A percentile compares a stretch with the other conserved stretches of the same genome.
These are phyloP conservation scores for Halesus radiatus DNA, from an alignment of 1,140 invertebrate species.

Conservation along the genomic window DNA sequence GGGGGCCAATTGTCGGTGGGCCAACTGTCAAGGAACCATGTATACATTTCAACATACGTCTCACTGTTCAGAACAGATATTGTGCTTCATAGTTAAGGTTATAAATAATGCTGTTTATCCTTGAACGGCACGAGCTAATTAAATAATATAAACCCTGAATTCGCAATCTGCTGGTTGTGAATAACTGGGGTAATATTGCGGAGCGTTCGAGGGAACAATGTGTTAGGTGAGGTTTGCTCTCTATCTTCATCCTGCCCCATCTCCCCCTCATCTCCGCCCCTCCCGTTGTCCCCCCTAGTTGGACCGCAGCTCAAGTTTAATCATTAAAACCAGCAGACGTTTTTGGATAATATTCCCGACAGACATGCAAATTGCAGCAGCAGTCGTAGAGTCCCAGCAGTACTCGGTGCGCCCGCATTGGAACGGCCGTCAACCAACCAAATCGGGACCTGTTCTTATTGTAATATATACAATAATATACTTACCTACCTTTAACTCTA, in stretches of 20 bases:
- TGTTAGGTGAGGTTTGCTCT: constrained; percentile 26
- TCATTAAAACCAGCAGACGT: constrained; percentile 48
- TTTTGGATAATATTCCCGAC: constrained; percentile 47
- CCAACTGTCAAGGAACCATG: too few species aligned
- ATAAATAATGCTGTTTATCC: too few species aligned
- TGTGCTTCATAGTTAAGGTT: too few species aligned
- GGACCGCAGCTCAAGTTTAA: constrained; percentile 42
- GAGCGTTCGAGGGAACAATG: constrained; percentile 18
- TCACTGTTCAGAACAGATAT: too few species aligned
- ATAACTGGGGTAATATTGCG: not conserved
- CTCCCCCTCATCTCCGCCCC: not conserved
- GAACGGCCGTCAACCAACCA: not conserved
- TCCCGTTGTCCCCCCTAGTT: not conserved
- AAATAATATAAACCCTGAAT: too few species aligned
- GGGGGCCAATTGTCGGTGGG: too few species aligned
- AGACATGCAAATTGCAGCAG: constrained; percentile 45
- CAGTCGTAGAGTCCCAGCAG: not conserved
- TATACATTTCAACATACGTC: too few species aligned
- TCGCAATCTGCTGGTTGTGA: not conserved
- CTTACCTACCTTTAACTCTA: too few species aligned
- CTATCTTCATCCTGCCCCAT: not conserved
- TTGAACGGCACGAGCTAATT: too few species aligned
- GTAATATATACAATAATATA: too few species aligned
- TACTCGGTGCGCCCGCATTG: not conserved
- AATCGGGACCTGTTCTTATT: too few species aligned